Evolutionary conservation across 2,888 invertebrate genomes (phyloP), one percentile per base, ranked within the genome.

Genomic region (Erebia aethiops): DNA sequence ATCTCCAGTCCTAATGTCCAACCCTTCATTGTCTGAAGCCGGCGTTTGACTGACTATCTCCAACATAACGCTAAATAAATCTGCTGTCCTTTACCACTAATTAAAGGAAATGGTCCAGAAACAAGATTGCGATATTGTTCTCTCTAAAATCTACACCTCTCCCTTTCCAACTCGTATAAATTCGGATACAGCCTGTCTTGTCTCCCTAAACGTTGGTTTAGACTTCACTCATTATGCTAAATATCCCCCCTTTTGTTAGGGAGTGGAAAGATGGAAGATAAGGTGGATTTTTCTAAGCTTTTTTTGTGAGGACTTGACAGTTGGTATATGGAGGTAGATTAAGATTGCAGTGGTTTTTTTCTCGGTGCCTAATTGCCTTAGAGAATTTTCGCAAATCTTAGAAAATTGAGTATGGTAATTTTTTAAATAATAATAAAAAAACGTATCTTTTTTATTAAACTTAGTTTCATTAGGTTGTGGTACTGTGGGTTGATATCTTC

Each of bases 121-220:
- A 94, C 94, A 94, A 94, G 93, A 94, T 94, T 94, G 93, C 88
- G 92, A 91, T 92, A 93, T 93, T 93, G 93, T 93, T 88, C 90
- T 88, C 88, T 83, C 82, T 82, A 84, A 35, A 86, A 87, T 80
- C 80, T 79, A 74, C 74, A 51, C 3, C 82, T 70, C 0, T 87
- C 88, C 67, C 79, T 67, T 54, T 89, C 85, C 41, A 46, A 65
- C 82, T 2, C 16, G 0, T 0, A 0, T 0, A 2, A 1, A 35
- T 7, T 9, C 21, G 1, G 0, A 77, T 86, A 72, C 9, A 7
- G 1, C 77, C 64, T 1, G 89, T 90, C 74, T 84, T 41, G 63
- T 90, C 82, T 65, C 80, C 75, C 91, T 91, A 92, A 92, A 91
- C 88, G 92, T 85, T 89, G 82, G 81, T 84, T 62, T 87, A 85